Evolutionary conservation across 2,797 vertebrate genomes (phyloP).

Genomic region (Eremophila alpestris): DNA sequence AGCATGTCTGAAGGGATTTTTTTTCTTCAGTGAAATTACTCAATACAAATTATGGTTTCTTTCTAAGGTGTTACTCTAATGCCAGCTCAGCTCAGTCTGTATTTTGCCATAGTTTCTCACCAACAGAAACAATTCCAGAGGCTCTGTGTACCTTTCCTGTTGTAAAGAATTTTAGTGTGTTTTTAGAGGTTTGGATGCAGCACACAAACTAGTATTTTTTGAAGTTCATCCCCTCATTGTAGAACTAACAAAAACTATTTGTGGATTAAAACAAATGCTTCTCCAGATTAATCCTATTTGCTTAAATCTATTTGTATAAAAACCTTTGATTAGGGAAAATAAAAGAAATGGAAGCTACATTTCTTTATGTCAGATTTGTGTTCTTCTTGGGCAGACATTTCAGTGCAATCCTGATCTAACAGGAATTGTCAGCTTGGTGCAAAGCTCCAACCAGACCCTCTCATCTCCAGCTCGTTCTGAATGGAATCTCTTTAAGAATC

Average conservation of each 20-base stretch:
- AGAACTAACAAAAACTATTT: not conserved
- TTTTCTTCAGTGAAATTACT: not conserved
- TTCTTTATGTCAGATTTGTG: slow-evolving; percentile 1
- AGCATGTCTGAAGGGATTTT: not conserved
- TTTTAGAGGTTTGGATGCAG: not conserved
- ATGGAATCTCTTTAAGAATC: not conserved
- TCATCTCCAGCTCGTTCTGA: not conserved
- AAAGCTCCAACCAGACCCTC: not conserved
- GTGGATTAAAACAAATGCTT: not conserved
- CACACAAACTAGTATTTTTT: not conserved
- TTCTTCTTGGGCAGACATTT: not conserved
- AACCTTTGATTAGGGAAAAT: not conserved
- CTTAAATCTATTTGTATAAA: not conserved
- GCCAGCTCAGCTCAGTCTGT: not conserved
- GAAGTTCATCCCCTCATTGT: not conserved
- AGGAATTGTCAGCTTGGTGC: slow-evolving; percentile 27
- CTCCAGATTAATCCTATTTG: slow-evolving; percentile 15
- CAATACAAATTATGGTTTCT: not conserved
- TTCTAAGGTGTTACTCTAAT: not conserved
- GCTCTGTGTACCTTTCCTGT: not conserved
- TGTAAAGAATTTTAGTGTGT: not conserved
- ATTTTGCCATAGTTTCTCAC: not conserved
- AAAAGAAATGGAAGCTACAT: not conserved
- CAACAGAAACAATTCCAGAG: not conserved
- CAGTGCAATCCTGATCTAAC: not conserved